Conservation (phyloP, 2,797 vertebrate species). For the Chelmon rostratus region DNA sequence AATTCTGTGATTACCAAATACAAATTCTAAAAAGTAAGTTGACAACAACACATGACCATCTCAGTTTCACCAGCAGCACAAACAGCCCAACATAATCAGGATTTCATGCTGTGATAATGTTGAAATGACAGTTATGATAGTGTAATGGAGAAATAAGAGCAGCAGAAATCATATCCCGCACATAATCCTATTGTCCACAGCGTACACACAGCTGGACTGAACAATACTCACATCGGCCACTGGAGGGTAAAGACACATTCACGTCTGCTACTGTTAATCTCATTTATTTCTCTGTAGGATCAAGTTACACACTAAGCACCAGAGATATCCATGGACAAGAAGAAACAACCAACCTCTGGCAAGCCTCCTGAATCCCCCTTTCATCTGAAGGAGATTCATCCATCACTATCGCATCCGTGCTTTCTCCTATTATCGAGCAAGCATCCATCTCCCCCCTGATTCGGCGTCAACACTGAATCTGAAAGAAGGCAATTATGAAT, state of each 20-base stretch:
- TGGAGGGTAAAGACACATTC: slow-evolving; percentile 30
- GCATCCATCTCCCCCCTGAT: slow-evolving; percentile 78
- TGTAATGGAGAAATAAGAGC: slow-evolving; percentile 1
- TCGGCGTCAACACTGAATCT: background rate
- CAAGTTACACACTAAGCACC: slow-evolving; percentile 4
- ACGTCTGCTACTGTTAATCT: slow-evolving; percentile 2
- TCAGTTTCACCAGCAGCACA: slow-evolving; percentile 3
- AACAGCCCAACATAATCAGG: background rate
- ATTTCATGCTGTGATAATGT: background rate
- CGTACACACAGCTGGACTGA: slow-evolving; percentile 52
- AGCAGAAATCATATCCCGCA: slow-evolving; percentile 13
- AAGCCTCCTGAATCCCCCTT: slow-evolving; percentile 68
- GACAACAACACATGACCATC: background rate
- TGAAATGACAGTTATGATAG: slow-evolving; percentile 5
- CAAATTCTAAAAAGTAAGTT: slow-evolving; percentile 34
- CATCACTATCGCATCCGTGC: slow-evolving; percentile 83
- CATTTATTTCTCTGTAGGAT: background rate
- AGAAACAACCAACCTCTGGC: slow-evolving; percentile 79
- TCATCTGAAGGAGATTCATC: slow-evolving; percentile 78
- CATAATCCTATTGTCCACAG: slow-evolving; percentile 31
- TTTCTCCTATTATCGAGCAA: slow-evolving; percentile 73
- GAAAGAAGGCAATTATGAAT: background rate
- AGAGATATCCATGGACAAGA: slow-evolving; percentile 6
- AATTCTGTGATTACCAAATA: background rate
- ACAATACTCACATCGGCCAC: slow-evolving; percentile 38